Conservation (phyloP, 2,888 invertebrate genomes). For the Chloroclystis v-ata region DNA sequence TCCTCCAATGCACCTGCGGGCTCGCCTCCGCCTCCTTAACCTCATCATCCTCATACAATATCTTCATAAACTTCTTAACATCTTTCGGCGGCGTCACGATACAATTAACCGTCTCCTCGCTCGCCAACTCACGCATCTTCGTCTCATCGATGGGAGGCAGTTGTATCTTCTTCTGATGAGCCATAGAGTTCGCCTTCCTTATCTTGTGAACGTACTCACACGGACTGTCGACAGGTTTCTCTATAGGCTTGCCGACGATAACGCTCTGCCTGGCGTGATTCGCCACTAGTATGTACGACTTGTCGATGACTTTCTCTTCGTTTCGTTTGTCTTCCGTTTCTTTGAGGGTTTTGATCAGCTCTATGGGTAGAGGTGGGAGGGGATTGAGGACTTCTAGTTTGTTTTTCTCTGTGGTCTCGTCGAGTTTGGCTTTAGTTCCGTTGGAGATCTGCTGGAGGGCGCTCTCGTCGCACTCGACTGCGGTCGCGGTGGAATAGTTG, state of each 20-base stretch:
- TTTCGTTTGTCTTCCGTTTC: conserved; percentile 24
- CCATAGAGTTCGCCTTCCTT: conserved; percentile 56
- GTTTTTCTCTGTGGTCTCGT: conserved; percentile 42
- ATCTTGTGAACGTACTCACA: conserved; percentile 70
- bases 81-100: conserved; percentile 49
- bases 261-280: conserved; percentile 70
- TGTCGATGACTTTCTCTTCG: conserved; percentile 42
- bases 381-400: conserved; percentile 58
- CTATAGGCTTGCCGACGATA: conserved; percentile 56
- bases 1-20: conserved; percentile 58
- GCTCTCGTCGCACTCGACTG: conserved; percentile 55
- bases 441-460: conserved; percentile 44
- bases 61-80: conserved; percentile 68
- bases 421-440: conserved; percentile 8
- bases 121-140: conserved; percentile 55
- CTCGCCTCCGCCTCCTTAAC: conserved; percentile 39
- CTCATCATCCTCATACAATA: conserved; percentile 55
- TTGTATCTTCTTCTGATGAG: conserved; percentile 42
- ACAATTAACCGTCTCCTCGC: conserved; percentile 40
- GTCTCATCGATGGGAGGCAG: conserved; percentile 64
- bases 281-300: conserved; percentile 65
- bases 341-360: conserved; percentile 51
- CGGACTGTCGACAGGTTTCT: conserved; percentile 35
- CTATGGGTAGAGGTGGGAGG: conserved; percentile 57
- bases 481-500: conserved; percentile 54